Conservation (phyloP, 2,888 invertebrate species). For the Cordilura impudica region DNA sequence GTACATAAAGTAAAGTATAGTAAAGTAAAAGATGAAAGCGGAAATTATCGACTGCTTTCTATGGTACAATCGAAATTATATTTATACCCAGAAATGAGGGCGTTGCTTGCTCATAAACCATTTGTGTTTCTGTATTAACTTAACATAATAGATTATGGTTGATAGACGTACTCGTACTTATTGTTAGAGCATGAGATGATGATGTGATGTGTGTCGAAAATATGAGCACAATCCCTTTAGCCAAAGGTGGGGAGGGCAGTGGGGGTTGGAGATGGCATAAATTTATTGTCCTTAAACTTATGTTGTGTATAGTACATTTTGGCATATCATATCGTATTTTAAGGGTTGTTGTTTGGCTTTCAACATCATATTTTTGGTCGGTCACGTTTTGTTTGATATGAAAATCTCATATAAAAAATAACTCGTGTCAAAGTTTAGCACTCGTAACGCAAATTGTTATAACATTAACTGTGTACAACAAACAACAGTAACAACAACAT, state of each 20-base stretch:
- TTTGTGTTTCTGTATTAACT: constrained; percentile 28
- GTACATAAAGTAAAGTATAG: too few relatives aligned
- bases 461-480: constrained; percentile 33
- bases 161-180: neutral
- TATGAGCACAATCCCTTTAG: neutral
- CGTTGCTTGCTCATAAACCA: constrained; percentile 15
- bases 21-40: constrained; percentile 12
- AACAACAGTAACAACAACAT: constrained; percentile 7
- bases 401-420: constrained; percentile 49
- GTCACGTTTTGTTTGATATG: constrained; percentile 54
- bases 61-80: neutral
- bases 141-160: constrained; percentile 42
- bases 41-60: constrained; percentile 23
- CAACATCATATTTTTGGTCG: constrained; percentile 1
- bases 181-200: neutral
- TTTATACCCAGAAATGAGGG: neutral
- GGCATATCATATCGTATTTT: constrained; percentile 17
- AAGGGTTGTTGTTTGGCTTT: constrained; percentile 11
- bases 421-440: constrained; percentile 53
- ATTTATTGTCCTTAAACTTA: constrained; percentile 22
- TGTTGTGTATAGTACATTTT: constrained; percentile 2
- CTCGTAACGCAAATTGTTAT: constrained; percentile 51
- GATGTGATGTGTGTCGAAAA: neutral
- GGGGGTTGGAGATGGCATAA: neutral
- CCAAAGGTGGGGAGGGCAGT: neutral